Conservation (phyloP, 2,113 vertebrate species). For the Scomber colias region DNA sequence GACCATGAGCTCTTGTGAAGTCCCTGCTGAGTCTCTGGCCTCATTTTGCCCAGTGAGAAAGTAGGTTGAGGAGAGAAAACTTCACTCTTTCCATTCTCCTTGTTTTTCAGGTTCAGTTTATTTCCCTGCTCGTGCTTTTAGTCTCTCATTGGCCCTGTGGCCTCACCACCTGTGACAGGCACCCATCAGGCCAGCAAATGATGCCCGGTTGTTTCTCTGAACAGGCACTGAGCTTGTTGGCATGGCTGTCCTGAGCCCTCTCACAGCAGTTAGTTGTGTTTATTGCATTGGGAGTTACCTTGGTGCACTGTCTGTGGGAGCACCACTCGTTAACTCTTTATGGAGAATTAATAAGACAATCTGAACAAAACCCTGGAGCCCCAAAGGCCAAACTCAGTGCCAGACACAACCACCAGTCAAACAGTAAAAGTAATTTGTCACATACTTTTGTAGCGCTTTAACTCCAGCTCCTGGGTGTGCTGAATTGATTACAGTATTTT, state of each 20-base stretch:
- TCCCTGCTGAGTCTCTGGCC: conserved; percentile 31
- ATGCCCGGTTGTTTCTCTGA: conserved; percentile 24
- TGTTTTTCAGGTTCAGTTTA: conserved; percentile 29
- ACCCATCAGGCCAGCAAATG: conserved; percentile 4
- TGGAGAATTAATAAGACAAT: conserved; percentile 64
- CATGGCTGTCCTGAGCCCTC: not conserved
- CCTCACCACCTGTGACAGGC: conserved; percentile 39
- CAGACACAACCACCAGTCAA: conserved; percentile 40
- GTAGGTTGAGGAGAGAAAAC: conserved; percentile 29
- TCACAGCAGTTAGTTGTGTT: conserved; percentile 34
- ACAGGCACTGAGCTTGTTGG: conserved; percentile 1
- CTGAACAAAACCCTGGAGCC: conserved; percentile 47
- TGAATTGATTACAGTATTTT: conserved; percentile 43
- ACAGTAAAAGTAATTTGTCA: conserved; percentile 65
- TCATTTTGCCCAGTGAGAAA: conserved; percentile 35
- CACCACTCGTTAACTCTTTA: conserved; percentile 64
- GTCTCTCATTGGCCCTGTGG: not conserved
- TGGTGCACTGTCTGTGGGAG: conserved; percentile 51
- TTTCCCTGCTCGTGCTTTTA: conserved; percentile 25
- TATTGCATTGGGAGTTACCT: conserved; percentile 55
- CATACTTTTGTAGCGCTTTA: conserved; percentile 50
- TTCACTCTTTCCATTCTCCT: conserved; percentile 50
- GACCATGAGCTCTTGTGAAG: conserved; percentile 27
- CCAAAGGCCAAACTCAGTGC: conserved; percentile 29
- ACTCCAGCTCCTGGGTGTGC: conserved; percentile 16